Evolutionary conservation across 2,888 invertebrate species (phyloP).

Genomic region (Alcis repandata): DNA sequence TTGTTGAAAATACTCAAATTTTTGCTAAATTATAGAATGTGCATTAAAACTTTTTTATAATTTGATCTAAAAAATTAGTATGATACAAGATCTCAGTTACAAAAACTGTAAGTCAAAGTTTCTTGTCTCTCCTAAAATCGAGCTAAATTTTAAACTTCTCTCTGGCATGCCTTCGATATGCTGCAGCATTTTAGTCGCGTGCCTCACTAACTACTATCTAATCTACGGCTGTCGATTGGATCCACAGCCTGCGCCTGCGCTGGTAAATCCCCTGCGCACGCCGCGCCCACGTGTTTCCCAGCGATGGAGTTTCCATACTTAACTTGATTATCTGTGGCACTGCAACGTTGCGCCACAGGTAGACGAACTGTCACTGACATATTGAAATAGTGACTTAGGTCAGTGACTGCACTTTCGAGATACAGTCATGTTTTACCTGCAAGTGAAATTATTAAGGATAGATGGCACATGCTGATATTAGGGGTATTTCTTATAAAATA

Average conservation of each 20-base stretch:
- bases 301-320: not conserved
- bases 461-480: too few species aligned
- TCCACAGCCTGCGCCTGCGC: not conserved
- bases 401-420: slow-evolving; percentile 3
- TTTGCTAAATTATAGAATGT: too few species aligned
- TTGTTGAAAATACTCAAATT: too few species aligned
- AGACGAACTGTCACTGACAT: slow-evolving; percentile 16
- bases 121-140: too few species aligned
- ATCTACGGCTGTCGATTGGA: not conserved
- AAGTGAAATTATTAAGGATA: not conserved
- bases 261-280: slow-evolving; percentile 23
- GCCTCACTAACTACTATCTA: not conserved
- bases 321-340: not conserved
- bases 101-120: too few species aligned
- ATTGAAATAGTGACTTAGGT: slow-evolving; percentile 14
- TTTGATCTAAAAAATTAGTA: too few species aligned
- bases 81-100: too few species aligned
- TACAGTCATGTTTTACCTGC: not conserved
- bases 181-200: slow-evolving; percentile 6
- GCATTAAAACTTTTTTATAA: too few species aligned
- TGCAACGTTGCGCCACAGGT: slow-evolving; percentile 14
- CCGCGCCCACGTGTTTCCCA: slow-evolving; percentile 3
- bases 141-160: too few species aligned
- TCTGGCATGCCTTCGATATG: not conserved
- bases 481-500: too few species aligned